Conservation (phyloP, 2,113 vertebrate genomes). For the Syngnathus floridae region DNA sequence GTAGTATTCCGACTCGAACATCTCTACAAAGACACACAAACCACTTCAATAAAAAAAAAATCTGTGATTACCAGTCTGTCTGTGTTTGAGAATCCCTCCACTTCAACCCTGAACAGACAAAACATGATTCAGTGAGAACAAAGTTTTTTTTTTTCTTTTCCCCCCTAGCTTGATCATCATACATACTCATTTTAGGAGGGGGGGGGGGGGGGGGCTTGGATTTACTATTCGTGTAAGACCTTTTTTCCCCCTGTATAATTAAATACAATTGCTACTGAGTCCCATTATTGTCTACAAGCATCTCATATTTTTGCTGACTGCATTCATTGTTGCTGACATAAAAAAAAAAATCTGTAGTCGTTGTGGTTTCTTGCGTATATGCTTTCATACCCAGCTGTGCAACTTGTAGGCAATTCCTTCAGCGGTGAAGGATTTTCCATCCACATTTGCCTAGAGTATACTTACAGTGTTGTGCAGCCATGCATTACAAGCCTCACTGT, state of each 20-base stretch:
- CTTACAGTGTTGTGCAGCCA: slow-evolving; percentile 23
- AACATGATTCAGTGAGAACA: slow-evolving; percentile 11
- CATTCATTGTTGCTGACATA: background rate
- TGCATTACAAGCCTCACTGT: slow-evolving; percentile 32
- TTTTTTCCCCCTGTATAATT: no score
- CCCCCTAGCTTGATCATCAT: background rate
- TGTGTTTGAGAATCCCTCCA: slow-evolving; percentile 49
- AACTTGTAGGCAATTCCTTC: slow-evolving; percentile 29
- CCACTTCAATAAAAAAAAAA: background rate
- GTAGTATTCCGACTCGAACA: background rate
- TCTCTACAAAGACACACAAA: background rate
- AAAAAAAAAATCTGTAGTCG: background rate
- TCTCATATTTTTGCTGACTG: no score
- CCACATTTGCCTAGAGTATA: slow-evolving; percentile 27
- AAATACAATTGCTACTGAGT: background rate
- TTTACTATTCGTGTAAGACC: no score
- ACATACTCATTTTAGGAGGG: background rate
- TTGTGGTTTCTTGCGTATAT: background rate
- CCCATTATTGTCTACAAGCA: no score
- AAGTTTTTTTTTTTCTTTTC: background rate
- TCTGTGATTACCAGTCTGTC: slow-evolving; percentile 54
- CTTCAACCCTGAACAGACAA: slow-evolving; percentile 49
- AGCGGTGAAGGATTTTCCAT: slow-evolving; percentile 14
- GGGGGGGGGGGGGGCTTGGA: no score
- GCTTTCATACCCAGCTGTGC: slow-evolving; percentile 10